Evolutionary conservation across 2,113 vertebrate genomes (phyloP), one percentile per base, ranked within the genome.

Genomic region (Numida meleagris): DNA sequence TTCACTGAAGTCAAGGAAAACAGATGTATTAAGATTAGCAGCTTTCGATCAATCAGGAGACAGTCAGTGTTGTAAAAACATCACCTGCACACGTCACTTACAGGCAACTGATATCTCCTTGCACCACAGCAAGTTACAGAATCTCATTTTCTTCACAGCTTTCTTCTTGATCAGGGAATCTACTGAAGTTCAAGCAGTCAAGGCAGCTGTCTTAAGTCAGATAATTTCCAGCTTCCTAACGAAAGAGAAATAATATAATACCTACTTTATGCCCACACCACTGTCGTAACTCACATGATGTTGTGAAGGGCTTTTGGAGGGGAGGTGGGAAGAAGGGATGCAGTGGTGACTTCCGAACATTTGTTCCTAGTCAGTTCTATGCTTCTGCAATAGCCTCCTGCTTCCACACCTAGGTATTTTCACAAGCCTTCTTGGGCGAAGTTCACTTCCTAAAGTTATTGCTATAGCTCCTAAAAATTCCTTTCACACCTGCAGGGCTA

Each of bases 1-100:
- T 83, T 86, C 80, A 86, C 4, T 91, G 75, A 94, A 95, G 93
- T 88, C 57, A 95, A 91, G 82, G 65, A 86, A 83, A 89, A 94
- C 76, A 89, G 82, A 79, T 86, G 10, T 81, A 75, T 89, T 88
- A 86, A 88, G 72, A 93, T 67, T 59, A 95, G 85, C 66, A 86
- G 72, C 88, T 95, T 95, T 91, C 88, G 88, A 89, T 95, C 89
- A 88, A 90, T 61, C 50, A 33, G 31, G 51, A 88, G 85, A 94
- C 40, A 92, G 77, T 76, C 57, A 63, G 48, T 79, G 67, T 78
- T 89, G 71, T 78, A 75, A 84, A 93, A 95, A 84, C 70, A 82
- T 86, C 74, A 81, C 82, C 81, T 79, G 71, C 61, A 50, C 78
- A 76, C 74, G 67, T 84, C 70, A 70, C 40, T 86, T 82, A 76